phyloP scores from a whole-genome alignment of 1,140 invertebrate genomes.

The Aethina tumida region DNA sequence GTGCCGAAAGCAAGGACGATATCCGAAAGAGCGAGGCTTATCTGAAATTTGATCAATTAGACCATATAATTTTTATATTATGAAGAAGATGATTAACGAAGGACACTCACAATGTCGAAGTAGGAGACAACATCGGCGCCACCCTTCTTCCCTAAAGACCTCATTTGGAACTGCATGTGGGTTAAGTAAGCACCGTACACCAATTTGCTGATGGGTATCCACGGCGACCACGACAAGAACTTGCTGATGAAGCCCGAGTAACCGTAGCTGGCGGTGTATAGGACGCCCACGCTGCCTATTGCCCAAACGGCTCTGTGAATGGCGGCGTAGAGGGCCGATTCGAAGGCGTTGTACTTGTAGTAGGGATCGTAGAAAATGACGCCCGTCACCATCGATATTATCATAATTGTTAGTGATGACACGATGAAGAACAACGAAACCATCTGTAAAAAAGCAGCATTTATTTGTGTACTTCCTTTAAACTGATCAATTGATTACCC shows the following conservation, averaged over 20 bases:
- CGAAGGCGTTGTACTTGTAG: slow-evolving; percentile 35
- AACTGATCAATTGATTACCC: not conserved
- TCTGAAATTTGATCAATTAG: slow-evolving; percentile 18
- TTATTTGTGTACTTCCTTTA: not conserved
- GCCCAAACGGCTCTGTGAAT: slow-evolving; percentile 48
- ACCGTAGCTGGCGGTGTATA: slow-evolving; percentile 36
- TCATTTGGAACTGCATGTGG: slow-evolving; percentile 40
- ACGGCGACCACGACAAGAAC: slow-evolving; percentile 44
- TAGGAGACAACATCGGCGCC: slow-evolving; percentile 27
- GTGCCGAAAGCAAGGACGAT: slow-evolving; percentile 32
- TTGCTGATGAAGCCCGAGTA: slow-evolving; percentile 24
- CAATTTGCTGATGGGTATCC: slow-evolving; percentile 57
- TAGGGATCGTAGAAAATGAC: slow-evolving; percentile 36
- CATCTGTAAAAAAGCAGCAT: slow-evolving; percentile 22
- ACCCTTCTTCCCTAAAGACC: slow-evolving; percentile 38
- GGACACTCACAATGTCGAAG: slow-evolving; percentile 30
- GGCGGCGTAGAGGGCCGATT: slow-evolving; percentile 46
- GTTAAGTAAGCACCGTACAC: slow-evolving; percentile 60
- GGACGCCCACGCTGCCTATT: slow-evolving; percentile 39
- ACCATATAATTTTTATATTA: slow-evolving; percentile 5
- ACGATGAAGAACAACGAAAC: slow-evolving; percentile 30
- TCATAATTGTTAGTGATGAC: slow-evolving; percentile 31
- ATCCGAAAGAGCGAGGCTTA: slow-evolving; percentile 28
- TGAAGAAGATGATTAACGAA: no score
- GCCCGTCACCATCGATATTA: slow-evolving; percentile 34